phyloP scores from a whole-genome alignment of 1,140 invertebrate species.

The Brachionus angularis region DNA sequence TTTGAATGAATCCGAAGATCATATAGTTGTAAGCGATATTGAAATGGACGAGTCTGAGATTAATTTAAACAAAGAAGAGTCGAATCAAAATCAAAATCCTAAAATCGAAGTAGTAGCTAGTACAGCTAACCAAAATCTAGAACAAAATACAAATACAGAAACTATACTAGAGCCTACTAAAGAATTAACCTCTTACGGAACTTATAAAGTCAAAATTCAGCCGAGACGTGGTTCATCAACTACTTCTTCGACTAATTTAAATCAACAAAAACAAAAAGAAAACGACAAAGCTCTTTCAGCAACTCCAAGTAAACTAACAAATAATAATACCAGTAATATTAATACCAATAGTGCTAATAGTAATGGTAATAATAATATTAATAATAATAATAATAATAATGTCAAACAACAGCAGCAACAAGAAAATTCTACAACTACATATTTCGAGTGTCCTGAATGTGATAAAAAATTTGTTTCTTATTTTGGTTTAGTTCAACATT shows the following conservation, averaged over 20 bases:
- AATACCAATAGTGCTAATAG: no score
- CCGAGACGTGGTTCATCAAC: no score
- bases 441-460: slow-evolving; percentile 40
- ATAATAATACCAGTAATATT: no score
- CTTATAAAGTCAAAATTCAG: slow-evolving; percentile 43
- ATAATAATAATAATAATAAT: not conserved
- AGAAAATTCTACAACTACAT: not conserved
- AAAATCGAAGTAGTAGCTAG: no score
- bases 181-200: not conserved
- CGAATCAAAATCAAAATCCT: slow-evolving; percentile 6
- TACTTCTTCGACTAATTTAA: no score
- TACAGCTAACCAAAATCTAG: no score
- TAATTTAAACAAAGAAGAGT: no score
- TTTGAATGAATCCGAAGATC: slow-evolving; percentile 22
- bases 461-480: slow-evolving; percentile 35
- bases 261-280: no score
- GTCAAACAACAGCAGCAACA: not conserved
- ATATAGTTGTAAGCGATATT: slow-evolving; percentile 8
- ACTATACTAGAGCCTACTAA: slow-evolving; percentile 13
- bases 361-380: no score
- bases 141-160: no score
- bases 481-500: slow-evolving; percentile 32
- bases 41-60: slow-evolving; percentile 39
- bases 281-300: no score
- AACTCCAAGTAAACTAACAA: no score